These are phyloP conservation scores for Petrolisthes manimaculis DNA, from an alignment of 2,888 invertebrate genomes.

Conservation along the genomic window DNA sequence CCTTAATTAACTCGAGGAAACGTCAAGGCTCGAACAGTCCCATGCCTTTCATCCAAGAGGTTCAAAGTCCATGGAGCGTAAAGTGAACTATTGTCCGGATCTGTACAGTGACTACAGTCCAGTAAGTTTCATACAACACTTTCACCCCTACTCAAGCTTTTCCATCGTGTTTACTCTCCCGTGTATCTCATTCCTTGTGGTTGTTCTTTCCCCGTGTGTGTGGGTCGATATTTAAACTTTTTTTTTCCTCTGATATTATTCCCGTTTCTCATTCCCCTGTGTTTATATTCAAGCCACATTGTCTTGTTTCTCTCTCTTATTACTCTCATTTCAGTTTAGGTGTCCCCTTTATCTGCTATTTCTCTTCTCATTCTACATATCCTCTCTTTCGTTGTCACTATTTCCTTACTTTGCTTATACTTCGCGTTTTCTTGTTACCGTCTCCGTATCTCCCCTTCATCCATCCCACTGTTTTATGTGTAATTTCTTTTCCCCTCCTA, in stretches of 20 bases:
- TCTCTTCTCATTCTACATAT: not conserved
- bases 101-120: too few relatives aligned
- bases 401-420: not conserved
- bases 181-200: not conserved
- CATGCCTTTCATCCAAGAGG: too few relatives aligned
- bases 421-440: not conserved
- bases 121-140: too few relatives aligned
- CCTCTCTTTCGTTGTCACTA: not conserved
- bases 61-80: too few relatives aligned
- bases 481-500: not conserved
- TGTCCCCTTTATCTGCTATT: not conserved
- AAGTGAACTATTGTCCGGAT: too few relatives aligned
- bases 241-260: not conserved
- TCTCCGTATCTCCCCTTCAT: not conserved
- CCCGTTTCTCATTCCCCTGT: too few relatives aligned
- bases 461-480: not conserved
- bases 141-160: too few relatives aligned
- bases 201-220: not conserved
- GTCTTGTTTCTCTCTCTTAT: not conserved
- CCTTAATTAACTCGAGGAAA: too few relatives aligned
- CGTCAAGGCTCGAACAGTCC: too few relatives aligned
- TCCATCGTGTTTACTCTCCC: not conserved
- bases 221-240: not conserved
- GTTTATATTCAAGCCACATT: too few relatives aligned
- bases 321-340: not conserved